Percentiles rank a stretch among this genome's conserved stretches.
phyloP scores from a whole-genome alignment of 2,113 vertebrate genomes.

The Hepsetus odoe region DNA sequence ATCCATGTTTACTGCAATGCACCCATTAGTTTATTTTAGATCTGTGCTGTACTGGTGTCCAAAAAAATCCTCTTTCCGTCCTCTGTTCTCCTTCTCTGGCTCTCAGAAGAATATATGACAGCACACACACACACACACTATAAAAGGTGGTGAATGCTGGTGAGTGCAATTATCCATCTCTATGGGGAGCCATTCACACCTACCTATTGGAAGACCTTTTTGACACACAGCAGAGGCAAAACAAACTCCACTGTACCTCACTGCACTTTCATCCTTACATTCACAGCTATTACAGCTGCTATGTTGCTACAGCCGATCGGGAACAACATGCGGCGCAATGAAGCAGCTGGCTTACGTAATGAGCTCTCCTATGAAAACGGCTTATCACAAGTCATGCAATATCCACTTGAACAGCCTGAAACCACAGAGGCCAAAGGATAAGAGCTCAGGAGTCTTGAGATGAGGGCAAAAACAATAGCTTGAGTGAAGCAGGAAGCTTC shows the following conservation, averaged over 20 bases:
- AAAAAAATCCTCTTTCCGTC: background rate
- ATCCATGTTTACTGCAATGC: background rate
- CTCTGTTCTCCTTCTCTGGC: background rate
- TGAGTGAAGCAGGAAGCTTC: background rate
- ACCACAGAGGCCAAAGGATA: background rate
- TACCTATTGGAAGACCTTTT: constrained; percentile 29
- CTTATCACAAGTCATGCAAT: too few species aligned
- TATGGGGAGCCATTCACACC: constrained; percentile 47
- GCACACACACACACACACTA: constrained; percentile 18
- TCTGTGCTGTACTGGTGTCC: background rate
- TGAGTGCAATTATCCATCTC: constrained; percentile 43
- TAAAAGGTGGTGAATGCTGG: constrained; percentile 16
- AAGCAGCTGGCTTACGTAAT: background rate
- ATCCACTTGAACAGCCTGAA: background rate
- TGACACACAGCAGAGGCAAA: constrained; percentile 22
- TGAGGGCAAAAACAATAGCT: too few species aligned
- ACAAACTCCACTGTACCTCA: background rate
- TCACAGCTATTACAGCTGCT: constrained; percentile 10
- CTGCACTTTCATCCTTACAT: background rate
- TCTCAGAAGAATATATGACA: background rate
- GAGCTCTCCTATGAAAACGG: background rate
- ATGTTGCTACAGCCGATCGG: background rate
- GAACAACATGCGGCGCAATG: background rate
- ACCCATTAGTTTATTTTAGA: too few species aligned
- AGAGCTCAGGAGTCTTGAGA: too few species aligned